These are phyloP conservation scores for Monoplex corrugatus DNA, from an alignment of 2,888 invertebrate species.

Conservation along the genomic window DNA sequence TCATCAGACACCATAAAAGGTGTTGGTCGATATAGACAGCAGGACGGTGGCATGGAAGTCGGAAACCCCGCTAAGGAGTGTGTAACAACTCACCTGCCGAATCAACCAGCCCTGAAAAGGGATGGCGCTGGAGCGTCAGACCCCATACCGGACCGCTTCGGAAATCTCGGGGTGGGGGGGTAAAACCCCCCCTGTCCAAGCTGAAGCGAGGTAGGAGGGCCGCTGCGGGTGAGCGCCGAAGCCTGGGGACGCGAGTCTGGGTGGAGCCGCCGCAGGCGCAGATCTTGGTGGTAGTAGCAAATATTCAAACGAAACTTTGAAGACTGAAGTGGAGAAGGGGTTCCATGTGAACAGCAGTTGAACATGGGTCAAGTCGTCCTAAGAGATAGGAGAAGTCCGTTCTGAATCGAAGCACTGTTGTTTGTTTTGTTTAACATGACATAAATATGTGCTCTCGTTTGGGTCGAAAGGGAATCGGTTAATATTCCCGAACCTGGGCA, in stretches of 20 bases:
- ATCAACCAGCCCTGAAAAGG: conserved; percentile 87
- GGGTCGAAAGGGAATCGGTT: no score
- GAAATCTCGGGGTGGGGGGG: conserved; percentile 59
- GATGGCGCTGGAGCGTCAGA: conserved; percentile 84
- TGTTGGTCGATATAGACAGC: conserved; percentile 87
- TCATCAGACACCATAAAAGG: conserved; percentile 86
- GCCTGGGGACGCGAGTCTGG: no score
- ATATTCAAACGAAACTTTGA: conserved; percentile 47
- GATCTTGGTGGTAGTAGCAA: conserved; percentile 83
- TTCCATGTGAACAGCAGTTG: conserved; percentile 83
- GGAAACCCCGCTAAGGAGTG: conserved; percentile 87
- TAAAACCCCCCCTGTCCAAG: conserved; percentile 55
- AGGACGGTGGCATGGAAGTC: conserved; percentile 90
- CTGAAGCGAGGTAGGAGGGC: no score
- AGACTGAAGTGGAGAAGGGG: conserved; percentile 79
- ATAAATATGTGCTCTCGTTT: no score
- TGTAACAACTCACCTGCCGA: conserved; percentile 86
- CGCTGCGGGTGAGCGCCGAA: no score
- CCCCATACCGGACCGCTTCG: conserved; percentile 53
- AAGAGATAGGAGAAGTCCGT: conserved; percentile 68
- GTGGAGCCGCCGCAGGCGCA: conserved; percentile 82
- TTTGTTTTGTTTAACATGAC: no score
- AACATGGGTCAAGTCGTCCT: conserved; percentile 82
- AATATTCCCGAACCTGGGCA: no score
- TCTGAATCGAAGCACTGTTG: no score